Evolutionary conservation across 2,888 invertebrate genomes (phyloP), one percentile per base, ranked within the genome.

Genomic region (Meganola albula): DNA sequence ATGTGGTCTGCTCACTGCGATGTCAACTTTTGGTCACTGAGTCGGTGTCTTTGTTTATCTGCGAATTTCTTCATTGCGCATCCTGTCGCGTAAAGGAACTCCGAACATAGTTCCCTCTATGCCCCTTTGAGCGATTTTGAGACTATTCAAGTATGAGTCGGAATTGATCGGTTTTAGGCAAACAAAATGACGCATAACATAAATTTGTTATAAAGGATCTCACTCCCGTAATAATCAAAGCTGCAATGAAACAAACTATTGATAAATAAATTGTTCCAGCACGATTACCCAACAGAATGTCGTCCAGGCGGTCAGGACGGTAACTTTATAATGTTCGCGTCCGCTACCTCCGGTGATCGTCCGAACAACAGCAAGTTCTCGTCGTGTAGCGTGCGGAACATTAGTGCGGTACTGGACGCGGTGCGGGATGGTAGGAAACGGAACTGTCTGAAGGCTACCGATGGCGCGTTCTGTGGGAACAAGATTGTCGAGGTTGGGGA

Each of bases 271-370:
- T 59, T 77, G 2, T 13, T 27, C 1, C 78, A 97, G 97, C 98
- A 98, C 78, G 98, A 98, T 80, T 96, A 93, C 78, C 96, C 96
- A 1, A 91, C 91, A 10, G 94, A 96, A 59, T 96, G 95, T 73
- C 90, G 96, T 40, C 96, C 98, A 1, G 97, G 97, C 37, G 95
- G 97, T 5, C 88, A 93, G 18, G 91, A 91, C 47, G 99, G 99
- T 34, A 99, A 99, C 88, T 99, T 91, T 80, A 99, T 99, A 62
- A 99, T 99, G 99, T 99, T 98, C 79, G 97, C 98, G 9, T 98
- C 98, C 28, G 99, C 99, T 5, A 99, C 99, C 0, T 97, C 97
- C 43, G 99, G 99, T 29, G 98, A 99, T 86, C 91, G 97, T 32
- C 94, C 95, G 6, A 99, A 99, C 87, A 99, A 99, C 84, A 97